Evolutionary conservation across 2,888 invertebrate genomes (phyloP).

Genomic region (Aporophyla nigra): DNA sequence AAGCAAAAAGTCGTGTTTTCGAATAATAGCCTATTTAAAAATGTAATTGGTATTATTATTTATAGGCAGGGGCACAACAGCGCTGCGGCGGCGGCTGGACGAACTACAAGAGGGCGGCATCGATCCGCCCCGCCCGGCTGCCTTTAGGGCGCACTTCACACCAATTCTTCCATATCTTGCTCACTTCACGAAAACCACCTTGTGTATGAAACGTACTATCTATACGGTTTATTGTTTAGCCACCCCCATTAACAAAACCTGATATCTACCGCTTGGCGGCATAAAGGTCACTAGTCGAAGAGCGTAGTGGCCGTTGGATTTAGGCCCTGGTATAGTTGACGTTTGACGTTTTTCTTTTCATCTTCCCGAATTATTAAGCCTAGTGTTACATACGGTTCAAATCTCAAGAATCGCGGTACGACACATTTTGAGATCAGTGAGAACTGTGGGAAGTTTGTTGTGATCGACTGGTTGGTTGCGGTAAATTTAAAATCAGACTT

Average conservation of each 20-base stretch:
- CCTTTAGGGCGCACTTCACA: conserved; percentile 84
- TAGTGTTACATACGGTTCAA: conserved; percentile 71
- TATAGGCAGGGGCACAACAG: conserved; percentile 53
- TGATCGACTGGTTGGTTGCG: conserved; percentile 71
- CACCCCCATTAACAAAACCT: conserved; percentile 84
- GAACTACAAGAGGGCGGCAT: conserved; percentile 79
- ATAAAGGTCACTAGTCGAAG: conserved; percentile 79
- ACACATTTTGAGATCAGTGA: conserved; percentile 71
- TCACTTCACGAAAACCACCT: conserved; percentile 83
- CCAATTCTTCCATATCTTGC: conserved; percentile 75
- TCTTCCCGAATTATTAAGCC: conserved; percentile 65
- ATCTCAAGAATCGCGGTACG: conserved; percentile 69
- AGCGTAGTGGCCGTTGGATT: conserved; percentile 67
- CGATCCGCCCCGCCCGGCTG: conserved; percentile 83
- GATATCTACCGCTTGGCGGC: conserved; percentile 77
- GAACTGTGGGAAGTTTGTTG: conserved; percentile 76
- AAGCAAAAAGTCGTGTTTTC: background rate
- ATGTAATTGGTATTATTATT: conserved; percentile 27
- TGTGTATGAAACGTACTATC: conserved; percentile 88
- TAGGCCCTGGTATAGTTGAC: conserved; percentile 72
- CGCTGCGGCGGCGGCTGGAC: conserved; percentile 69
- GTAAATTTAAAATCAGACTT: conserved; percentile 68
- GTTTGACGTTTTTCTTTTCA: conserved; percentile 64
- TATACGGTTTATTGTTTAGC: conserved; percentile 87
- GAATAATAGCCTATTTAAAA: background rate